phyloP scores from a whole-genome alignment of 1,140 invertebrate genomes.

The Riptortus pedestris region DNA sequence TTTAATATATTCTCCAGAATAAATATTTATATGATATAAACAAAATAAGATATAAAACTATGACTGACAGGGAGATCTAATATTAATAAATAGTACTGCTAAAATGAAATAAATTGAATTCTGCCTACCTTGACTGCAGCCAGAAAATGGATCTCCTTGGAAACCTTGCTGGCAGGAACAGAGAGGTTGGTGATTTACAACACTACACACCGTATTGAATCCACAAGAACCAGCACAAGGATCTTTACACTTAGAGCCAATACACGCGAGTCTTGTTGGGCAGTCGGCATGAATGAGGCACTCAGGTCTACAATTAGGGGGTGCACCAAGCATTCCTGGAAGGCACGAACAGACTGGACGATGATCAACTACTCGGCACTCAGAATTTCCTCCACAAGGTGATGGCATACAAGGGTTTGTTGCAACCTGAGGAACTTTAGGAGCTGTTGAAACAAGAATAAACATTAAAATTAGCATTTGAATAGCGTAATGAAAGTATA shows the following conservation, averaged over 20 bases:
- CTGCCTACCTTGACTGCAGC: constrained; percentile 33
- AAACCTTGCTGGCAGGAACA: constrained; percentile 41
- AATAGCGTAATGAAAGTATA: neutral
- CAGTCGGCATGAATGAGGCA: constrained; percentile 40
- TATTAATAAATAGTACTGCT: no score
- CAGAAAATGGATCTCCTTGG: constrained; percentile 42
- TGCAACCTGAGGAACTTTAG: constrained; percentile 31
- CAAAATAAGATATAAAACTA: no score
- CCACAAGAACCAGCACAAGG: constrained; percentile 40
- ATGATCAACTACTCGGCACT: constrained; percentile 56
- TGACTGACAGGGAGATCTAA: no score
- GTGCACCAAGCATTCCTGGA: constrained; percentile 56
- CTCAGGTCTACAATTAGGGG: constrained; percentile 39
- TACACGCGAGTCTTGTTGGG: constrained; percentile 35
- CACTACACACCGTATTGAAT: constrained; percentile 40
- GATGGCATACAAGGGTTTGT: constrained; percentile 63
- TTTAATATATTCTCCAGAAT: no score
- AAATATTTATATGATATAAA: no score
- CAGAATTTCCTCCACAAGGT: constrained; percentile 71
- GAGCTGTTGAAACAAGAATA: neutral
- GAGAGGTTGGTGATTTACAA: constrained; percentile 39
- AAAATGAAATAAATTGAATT: neutral
- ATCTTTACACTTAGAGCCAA: constrained; percentile 37
- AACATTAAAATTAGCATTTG: neutral
- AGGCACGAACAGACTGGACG: constrained; percentile 66